Evolutionary conservation across 2,113 vertebrate genomes (phyloP).

Genomic region (Cricetomys ansorgei): DNA sequence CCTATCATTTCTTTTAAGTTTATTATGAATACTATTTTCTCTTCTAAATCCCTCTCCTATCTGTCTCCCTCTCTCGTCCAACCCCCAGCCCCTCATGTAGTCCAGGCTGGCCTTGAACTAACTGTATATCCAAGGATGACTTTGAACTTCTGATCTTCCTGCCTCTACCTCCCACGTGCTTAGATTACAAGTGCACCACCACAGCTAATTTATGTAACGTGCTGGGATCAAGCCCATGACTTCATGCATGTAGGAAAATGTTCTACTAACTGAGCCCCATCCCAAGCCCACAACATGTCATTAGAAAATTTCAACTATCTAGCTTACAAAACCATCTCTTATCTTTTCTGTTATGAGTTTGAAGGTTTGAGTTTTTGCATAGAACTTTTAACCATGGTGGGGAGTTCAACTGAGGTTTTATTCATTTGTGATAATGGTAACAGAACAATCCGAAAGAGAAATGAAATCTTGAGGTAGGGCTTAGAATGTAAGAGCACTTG

Average conservation of each 20-base stretch:
- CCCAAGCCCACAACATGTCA: neutral
- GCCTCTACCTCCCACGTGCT: neutral
- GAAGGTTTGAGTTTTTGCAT: conserved; percentile 13
- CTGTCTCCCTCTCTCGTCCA: neutral
- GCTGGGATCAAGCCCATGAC: neutral
- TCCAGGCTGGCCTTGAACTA: neutral
- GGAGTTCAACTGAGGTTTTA: neutral
- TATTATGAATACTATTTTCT: neutral
- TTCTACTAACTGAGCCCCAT: neutral
- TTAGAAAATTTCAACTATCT: neutral
- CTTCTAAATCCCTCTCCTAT: neutral
- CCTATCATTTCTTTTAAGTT: neutral
- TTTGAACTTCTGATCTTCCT: neutral
- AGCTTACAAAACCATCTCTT: neutral
- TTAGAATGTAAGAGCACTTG: neutral
- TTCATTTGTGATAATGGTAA: neutral
- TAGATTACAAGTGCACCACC: neutral
- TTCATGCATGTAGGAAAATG: neutral
- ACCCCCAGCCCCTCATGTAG: neutral
- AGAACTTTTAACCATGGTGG: neutral
- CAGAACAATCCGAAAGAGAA: neutral
- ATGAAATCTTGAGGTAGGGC: neutral
- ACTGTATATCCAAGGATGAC: neutral
- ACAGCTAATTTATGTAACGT: neutral
- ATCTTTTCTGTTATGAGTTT: neutral